These are phyloP conservation scores for Stigmatopora argus DNA, from an alignment of 2,113 vertebrate genomes.

Conservation along the genomic window DNA sequence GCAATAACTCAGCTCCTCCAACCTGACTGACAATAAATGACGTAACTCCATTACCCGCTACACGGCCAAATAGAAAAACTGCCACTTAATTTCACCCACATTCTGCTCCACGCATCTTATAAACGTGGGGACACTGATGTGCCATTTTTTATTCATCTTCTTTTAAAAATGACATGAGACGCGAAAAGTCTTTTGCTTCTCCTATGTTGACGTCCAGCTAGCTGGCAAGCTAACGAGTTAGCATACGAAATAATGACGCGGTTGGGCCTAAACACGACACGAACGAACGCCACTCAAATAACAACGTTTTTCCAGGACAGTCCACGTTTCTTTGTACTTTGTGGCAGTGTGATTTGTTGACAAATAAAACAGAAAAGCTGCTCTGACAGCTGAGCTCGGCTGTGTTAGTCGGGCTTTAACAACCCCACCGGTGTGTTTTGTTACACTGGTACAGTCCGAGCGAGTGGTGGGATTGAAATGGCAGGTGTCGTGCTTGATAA, in stretches of 20 bases:
- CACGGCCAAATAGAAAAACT: constrained; percentile 12
- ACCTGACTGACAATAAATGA: constrained; percentile 47
- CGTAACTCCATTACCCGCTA: constrained; percentile 48
- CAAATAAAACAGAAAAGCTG: constrained; percentile 17
- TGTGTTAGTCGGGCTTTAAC: constrained; percentile 16
- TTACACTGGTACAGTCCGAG: not conserved
- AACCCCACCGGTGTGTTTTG: not conserved
- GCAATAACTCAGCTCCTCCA: constrained; percentile 33
- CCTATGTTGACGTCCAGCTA: constrained; percentile 8
- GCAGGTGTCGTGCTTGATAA: not conserved
- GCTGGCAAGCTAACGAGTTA: constrained; percentile 11
- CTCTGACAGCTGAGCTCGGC: constrained; percentile 44
- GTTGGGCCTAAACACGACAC: constrained; percentile 36
- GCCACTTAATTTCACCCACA: constrained; percentile 27
- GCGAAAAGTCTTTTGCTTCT: constrained; percentile 18
- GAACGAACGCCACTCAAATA: not conserved
- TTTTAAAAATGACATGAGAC: constrained; percentile 2
- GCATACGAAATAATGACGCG: constrained; percentile 38
- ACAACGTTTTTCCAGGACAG: not conserved
- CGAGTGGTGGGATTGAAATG: not conserved
- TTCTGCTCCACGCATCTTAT: constrained; percentile 4
- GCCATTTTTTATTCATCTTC: not conserved
- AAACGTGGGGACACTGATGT: not conserved
- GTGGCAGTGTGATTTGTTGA: constrained; percentile 4
- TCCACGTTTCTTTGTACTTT: constrained; percentile 18